Percentiles rank a stretch among this genome's conserved stretches.
Evolutionary conservation across 1,140 invertebrate species (phyloP).

Genomic region (Telenomus remus): DNA sequence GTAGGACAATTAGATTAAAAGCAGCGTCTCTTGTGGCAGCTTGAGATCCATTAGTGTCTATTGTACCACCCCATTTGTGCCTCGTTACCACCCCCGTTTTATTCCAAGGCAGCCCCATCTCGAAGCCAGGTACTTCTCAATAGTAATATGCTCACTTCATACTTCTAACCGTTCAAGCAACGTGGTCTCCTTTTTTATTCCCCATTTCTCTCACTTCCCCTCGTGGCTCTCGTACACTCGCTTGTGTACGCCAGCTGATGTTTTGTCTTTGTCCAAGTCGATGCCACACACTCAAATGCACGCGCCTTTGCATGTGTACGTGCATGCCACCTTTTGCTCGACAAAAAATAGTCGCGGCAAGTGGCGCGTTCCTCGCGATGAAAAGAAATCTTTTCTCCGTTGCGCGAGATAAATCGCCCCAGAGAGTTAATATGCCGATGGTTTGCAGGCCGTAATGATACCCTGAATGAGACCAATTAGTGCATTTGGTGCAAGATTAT

Average conservation of each 20-base stretch:
- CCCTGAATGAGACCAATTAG: conserved; percentile 72
- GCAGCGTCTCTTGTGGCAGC: conserved; percentile 75
- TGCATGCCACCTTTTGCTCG: conserved; percentile 45
- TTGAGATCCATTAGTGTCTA: conserved; percentile 76
- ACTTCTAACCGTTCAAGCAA: conserved; percentile 59
- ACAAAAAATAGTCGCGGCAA: conserved; percentile 59
- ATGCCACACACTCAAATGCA: conserved; percentile 14
- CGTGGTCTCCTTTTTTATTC: conserved; percentile 45
- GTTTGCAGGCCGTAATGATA: conserved; percentile 63
- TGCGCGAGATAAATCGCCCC: conserved; percentile 60
- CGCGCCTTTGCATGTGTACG: conserved; percentile 18
- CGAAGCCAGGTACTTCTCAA: conserved; percentile 76
- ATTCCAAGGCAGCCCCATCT: conserved; percentile 67
- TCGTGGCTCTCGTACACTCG: conserved; percentile 11
- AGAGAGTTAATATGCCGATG: conserved; percentile 59
- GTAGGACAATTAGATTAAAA: conserved; percentile 77
- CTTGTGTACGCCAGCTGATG: conserved; percentile 4
- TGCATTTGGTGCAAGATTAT: conserved; percentile 63
- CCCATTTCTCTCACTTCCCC: conserved; percentile 27
- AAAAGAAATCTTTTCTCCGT: conserved; percentile 65
- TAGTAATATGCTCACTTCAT: conserved; percentile 77
- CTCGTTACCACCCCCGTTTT: conserved; percentile 66
- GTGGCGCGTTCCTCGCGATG: conserved; percentile 54
- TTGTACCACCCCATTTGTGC: conserved; percentile 75
- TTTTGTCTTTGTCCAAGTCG: conserved; percentile 14